Percentiles rank a stretch among this genome's conserved stretches.
These are phyloP conservation scores for Prorops nasuta DNA, from an alignment of 1,140 invertebrate genomes.

Conservation along the genomic window DNA sequence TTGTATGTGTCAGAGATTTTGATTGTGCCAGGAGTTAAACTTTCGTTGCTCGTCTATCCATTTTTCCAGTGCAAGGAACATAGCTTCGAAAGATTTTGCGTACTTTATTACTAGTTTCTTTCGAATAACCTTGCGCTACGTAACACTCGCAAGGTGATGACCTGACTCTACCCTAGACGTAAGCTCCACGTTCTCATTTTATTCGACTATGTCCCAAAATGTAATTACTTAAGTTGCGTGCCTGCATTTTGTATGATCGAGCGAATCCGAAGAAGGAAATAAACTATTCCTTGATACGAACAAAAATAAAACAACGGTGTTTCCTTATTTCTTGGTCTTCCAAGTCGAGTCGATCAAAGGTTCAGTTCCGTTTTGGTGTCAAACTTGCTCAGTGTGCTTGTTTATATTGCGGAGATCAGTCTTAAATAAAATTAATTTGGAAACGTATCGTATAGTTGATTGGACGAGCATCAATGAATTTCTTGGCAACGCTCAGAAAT, in stretches of 20 bases:
- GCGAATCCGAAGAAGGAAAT: conserved; percentile 48
- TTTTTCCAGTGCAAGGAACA: too few relatives aligned
- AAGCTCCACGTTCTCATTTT: conserved; percentile 22
- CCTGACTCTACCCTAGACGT: conserved; percentile 25
- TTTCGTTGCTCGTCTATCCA: too few relatives aligned
- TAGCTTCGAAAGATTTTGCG: too few relatives aligned
- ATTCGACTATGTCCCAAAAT: conserved; percentile 22
- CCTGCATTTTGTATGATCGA: conserved; percentile 57
- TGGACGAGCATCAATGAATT: too few relatives aligned
- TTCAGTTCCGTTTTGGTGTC: conserved; percentile 65
- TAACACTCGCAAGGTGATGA: conserved; percentile 21
- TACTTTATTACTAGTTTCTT: too few relatives aligned
- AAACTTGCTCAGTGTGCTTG: conserved; percentile 62
- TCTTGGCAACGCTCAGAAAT: too few relatives aligned
- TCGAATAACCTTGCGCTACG: conserved; percentile 10
- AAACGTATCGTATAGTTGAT: conserved; percentile 16
- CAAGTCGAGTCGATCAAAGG: conserved; percentile 58
- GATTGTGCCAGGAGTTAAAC: too few relatives aligned
- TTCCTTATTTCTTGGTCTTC: conserved; percentile 59
- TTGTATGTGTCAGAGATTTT: too few relatives aligned
- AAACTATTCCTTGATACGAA: conserved; percentile 55
- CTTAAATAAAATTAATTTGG: conserved; percentile 15
- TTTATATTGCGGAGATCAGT: conserved; percentile 52
- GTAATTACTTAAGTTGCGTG: conserved; percentile 52
- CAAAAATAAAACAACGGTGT: too few relatives aligned